A percentile compares a stretch with the other conserved stretches of the same genome.
Evolutionary conservation across 2,113 vertebrate species (phyloP).

Genomic region (Lonchura striata): DNA sequence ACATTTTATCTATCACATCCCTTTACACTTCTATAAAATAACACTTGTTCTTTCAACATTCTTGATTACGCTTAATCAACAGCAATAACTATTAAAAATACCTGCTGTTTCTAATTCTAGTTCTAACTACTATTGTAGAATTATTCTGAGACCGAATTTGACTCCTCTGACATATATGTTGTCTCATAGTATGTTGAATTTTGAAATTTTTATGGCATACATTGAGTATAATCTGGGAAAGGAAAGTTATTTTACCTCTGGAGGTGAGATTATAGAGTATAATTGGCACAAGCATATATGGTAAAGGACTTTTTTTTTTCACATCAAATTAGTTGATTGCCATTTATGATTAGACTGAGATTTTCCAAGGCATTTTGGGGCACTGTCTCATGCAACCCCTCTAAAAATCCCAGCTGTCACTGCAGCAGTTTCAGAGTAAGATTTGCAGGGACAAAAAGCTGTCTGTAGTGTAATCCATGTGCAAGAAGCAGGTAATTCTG

Average conservation of each 20-base stretch:
- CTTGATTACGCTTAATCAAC: neutral
- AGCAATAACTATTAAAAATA: neutral
- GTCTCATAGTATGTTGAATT: neutral
- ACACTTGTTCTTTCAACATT: neutral
- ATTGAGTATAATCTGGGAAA: neutral
- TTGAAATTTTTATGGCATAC: neutral
- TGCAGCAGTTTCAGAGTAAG: neutral
- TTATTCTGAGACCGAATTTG: neutral
- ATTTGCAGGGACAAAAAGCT: neutral
- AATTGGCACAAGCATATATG: neutral
- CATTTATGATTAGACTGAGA: neutral
- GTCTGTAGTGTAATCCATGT: neutral
- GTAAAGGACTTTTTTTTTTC: neutral
- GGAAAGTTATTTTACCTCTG: neutral
- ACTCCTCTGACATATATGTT: neutral
- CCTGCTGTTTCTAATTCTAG: neutral
- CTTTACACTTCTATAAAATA: neutral
- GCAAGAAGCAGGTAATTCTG: neutral
- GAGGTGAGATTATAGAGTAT: neutral
- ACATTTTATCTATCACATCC: neutral
- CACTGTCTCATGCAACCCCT: neutral
- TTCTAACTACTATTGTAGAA: neutral
- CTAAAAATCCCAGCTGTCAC: neutral
- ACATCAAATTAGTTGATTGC: neutral
- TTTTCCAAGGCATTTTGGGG: neutral